Base-by-base conservation (phyloP, 2,888 invertebrate genomes). In the Microplitis manilae region DNA sequence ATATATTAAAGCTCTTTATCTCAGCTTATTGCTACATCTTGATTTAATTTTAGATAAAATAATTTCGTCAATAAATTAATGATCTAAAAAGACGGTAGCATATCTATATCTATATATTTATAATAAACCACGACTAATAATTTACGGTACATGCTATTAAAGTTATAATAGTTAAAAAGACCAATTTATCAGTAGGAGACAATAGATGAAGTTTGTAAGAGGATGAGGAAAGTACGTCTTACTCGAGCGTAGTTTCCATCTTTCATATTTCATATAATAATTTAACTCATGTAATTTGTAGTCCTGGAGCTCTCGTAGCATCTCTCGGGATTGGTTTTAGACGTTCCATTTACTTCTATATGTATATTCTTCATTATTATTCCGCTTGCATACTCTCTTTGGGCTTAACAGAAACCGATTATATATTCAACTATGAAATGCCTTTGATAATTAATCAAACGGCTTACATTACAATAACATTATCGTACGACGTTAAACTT, bases 231-330 rank as follows among this genome's bases (percentile, higher is more conserved):
- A 17, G 13, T 65, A 65, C 65, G 13, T 65, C 20, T 30, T 65
- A 30, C 38, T 65, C 13, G 38, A 30, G 62, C 7, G n/a, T 15
- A 65, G 65, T 30, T 38, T 65, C 20, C n/a, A 65, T 65, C 65
- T 73, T 64, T 39, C 39, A 75, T 30, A 75, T 69, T 69, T 75
- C 40, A 62, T 73, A 30, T 73, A 41, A 64, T 61, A 64, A 73
- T 73, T 72, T 61, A 17, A 60, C 9, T 30, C 62, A 62, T 62
- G 15, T 39, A 72, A 39, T 39, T 62, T 7, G 62, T 65, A 30
- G 65, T 65, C 65, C 20, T 30, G 65, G 38, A 65, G 20, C 65
- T 30, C 30, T 13, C 30, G 38, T 13, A 65, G 30, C 50, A 50
- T 65, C 65, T 38, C 30, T 38, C 9, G 65, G 65, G 65, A 65